Evolutionary conservation across 2,113 vertebrate species (phyloP).

Genomic region (Passer montanus): DNA sequence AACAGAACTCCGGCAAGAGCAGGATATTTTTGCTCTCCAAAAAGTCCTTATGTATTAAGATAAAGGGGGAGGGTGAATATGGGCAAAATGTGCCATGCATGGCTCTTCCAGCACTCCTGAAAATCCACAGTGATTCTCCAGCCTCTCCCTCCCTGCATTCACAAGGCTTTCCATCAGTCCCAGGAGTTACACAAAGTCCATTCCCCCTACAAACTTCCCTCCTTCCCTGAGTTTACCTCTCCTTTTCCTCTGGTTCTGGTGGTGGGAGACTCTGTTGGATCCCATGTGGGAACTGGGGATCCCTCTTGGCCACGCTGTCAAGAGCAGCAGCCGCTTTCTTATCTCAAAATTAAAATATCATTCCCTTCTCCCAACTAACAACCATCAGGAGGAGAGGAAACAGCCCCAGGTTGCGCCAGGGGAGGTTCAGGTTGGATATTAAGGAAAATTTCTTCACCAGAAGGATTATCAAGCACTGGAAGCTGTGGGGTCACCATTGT

Average conservation of each 20-base stretch:
- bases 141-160: background rate
- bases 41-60: background rate
- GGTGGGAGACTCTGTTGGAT: fast-evolving
- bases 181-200: background rate
- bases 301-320: fast-evolving
- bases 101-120: background rate
- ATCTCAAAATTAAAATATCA: fast-evolving
- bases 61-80: background rate
- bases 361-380: background rate
- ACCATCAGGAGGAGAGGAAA: background rate
- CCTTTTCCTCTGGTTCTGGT: background rate
- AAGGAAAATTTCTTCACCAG: background rate
- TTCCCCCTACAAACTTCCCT: background rate
- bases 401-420: background rate
- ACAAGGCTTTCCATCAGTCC: fast-evolving
- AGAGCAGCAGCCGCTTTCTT: background rate
- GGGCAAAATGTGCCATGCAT: fast-evolving
- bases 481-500: background rate
- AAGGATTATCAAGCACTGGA: background rate
- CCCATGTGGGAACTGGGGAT: background rate
- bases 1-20: background rate
- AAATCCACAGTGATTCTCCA: fast-evolving
- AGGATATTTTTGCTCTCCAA: background rate
- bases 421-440: background rate
- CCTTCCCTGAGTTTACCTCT: background rate